Evolutionary conservation across 1,140 invertebrate genomes (phyloP).

Genomic region (Lucilia cuprina): DNA sequence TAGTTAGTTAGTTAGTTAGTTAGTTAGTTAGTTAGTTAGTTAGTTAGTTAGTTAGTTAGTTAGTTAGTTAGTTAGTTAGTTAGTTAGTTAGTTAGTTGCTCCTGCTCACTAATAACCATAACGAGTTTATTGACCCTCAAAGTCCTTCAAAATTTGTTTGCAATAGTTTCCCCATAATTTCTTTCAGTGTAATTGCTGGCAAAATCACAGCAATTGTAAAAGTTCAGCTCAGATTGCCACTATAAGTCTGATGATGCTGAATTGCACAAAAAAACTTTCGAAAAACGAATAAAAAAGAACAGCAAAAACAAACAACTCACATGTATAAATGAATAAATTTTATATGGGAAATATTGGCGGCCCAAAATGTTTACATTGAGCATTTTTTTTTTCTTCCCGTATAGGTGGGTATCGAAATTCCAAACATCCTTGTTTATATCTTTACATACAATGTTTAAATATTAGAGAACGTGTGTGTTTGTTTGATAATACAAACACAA

Average conservation of each 20-base stretch:
- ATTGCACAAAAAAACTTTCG: neutral
- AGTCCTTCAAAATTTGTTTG: too few species aligned
- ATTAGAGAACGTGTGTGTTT: neutral
- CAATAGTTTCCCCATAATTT: too few species aligned
- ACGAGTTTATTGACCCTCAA: too few species aligned
- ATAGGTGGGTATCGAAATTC: neutral
- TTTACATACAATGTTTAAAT: neutral
- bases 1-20: too few species aligned
- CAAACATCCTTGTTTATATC: neutral
- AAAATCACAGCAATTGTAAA: slow-evolving; percentile 7
- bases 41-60: too few species aligned
- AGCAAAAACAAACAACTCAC: neutral
- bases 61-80: too few species aligned
- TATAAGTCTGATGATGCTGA: slow-evolving; percentile 10
- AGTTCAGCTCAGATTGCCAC: slow-evolving; percentile 2
- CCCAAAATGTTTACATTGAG: neutral
- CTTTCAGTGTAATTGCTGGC: neutral
- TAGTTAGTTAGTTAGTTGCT: too few species aligned
- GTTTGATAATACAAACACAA: neutral
- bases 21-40: too few species aligned
- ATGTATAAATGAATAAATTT: neutral
- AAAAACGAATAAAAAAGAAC: neutral
- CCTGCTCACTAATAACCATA: too few species aligned
- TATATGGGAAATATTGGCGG: neutral
- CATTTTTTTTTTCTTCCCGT: too few species aligned